These are phyloP conservation scores for Mastigias papua DNA, from an alignment of 30 jellyfish, hydroid and myxozoan species.

Conservation along the genomic window DNA sequence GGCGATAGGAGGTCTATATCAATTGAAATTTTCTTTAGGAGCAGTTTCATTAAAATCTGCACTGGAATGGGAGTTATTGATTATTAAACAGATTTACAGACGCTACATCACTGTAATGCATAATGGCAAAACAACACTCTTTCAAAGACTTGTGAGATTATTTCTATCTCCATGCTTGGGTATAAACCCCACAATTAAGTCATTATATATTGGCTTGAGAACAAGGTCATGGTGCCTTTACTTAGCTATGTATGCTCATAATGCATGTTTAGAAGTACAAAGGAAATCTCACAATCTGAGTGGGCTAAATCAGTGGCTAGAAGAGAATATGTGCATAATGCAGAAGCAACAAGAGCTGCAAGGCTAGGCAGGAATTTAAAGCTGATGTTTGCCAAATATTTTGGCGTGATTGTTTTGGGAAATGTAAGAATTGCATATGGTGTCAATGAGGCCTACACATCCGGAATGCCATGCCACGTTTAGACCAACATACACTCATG, in stretches of 20 bases:
- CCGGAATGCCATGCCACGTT: not conserved
- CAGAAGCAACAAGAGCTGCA: no score
- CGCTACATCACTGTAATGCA: constrained; percentile 22
- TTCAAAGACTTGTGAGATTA: constrained; percentile 15
- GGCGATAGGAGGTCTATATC: constrained; percentile 72
- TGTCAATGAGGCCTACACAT: not conserved
- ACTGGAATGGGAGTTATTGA: constrained; percentile 75
- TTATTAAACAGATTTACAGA: constrained; percentile 62
- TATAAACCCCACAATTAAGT: constrained; percentile 4
- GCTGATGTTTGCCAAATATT: not conserved
- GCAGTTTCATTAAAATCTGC: constrained; percentile 62
- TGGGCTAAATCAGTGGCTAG: no score
- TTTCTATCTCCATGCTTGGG: not conserved
- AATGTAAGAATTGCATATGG: not conserved
- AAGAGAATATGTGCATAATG: no score
- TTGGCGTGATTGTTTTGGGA: not conserved
- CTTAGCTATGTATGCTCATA: not conserved
- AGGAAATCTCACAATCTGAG: no score
- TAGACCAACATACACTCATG: not conserved
- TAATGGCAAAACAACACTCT: constrained; percentile 18
- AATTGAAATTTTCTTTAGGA: constrained; percentile 54
- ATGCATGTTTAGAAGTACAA: not conserved
- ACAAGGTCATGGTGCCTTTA: constrained; percentile 5
- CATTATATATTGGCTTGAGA: constrained; percentile 5
- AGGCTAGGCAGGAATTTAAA: not conserved